These are phyloP conservation scores for Trichonephila clavipes DNA, from an alignment of 1,140 invertebrate genomes.

Conservation along the genomic window DNA sequence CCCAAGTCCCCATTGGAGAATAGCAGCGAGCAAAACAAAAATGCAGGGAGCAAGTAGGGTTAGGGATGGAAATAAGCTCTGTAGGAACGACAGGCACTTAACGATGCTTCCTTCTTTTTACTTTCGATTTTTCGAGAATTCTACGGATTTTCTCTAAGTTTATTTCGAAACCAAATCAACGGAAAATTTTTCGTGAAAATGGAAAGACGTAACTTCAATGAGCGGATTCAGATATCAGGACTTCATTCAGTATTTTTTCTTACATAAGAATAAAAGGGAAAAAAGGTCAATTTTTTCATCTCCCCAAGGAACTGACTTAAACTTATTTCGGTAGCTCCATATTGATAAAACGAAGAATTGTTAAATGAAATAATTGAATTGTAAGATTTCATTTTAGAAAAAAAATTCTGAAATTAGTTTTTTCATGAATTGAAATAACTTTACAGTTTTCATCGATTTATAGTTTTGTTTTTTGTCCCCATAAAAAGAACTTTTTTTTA, in stretches of 20 bases:
- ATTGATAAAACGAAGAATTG: not conserved
- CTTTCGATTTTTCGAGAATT: not conserved
- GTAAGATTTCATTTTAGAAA: no score
- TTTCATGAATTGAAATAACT: no score
- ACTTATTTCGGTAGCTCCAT: not conserved
- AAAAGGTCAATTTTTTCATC: not conserved
- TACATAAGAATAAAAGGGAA: not conserved
- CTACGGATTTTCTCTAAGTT: not conserved
- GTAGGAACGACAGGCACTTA: not conserved
- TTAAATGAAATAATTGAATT: not conserved
- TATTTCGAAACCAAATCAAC: conserved; percentile 16
- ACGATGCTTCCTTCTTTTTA: not conserved
- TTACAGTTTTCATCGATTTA: no score
- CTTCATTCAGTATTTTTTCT: not conserved
- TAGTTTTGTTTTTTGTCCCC: no score
- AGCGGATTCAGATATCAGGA: conserved; percentile 2
- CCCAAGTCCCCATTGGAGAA: conserved; percentile 4
- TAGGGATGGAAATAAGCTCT: not conserved
- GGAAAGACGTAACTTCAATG: not conserved
- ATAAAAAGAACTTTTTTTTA: no score
- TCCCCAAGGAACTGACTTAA: not conserved
- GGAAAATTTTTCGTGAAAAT: conserved; percentile 8
- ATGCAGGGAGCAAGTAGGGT: not conserved
- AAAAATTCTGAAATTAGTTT: no score
- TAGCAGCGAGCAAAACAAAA: not conserved